These are phyloP conservation scores for Orientallactaga bullata DNA, from an alignment of 2,113 vertebrate species.

Conservation along the genomic window DNA sequence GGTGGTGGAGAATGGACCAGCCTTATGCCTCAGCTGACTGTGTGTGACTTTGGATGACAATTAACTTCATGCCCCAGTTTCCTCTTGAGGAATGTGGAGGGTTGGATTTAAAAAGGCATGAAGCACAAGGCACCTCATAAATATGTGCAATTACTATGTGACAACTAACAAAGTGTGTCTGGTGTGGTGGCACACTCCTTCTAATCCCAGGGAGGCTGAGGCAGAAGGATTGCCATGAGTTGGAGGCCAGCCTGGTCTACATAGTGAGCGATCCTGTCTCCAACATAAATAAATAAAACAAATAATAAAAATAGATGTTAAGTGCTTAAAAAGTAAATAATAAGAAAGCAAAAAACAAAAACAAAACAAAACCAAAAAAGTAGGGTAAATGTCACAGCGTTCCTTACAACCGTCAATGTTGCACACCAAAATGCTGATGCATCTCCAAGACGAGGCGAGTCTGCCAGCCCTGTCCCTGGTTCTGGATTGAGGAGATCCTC, in stretches of 20 bases:
- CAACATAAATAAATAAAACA: background rate
- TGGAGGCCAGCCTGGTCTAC: background rate
- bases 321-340: background rate
- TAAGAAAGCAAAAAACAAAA: background rate
- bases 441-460: background rate
- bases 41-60: background rate
- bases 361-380: background rate
- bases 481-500: background rate
- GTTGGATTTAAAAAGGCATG: background rate
- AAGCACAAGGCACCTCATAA: background rate
- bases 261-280: background rate
- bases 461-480: conserved; percentile 16
- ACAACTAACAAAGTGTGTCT: background rate
- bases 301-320: background rate
- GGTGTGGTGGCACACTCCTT: background rate
- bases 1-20: background rate
- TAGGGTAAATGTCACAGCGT: background rate
- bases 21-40: background rate
- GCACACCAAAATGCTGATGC: background rate
- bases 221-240: background rate
- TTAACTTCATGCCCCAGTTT: background rate
- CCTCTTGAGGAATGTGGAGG: accelerated
- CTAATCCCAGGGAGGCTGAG: background rate
- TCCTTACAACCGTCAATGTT: background rate
- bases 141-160: background rate